Evolutionary conservation across 2,888 invertebrate species (phyloP).

Genomic region (Clanis bilineata): DNA sequence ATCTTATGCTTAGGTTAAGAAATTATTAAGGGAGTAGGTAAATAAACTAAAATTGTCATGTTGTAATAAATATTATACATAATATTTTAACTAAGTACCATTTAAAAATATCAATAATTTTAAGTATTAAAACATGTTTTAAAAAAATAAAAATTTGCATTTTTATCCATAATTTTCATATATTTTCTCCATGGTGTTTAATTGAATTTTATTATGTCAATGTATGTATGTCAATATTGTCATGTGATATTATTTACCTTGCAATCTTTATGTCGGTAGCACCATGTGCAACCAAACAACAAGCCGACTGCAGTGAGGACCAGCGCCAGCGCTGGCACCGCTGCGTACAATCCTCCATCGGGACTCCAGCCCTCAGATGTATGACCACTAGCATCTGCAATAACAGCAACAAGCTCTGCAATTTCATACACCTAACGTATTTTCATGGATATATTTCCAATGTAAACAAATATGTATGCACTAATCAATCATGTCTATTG

Average conservation of each 20-base stretch:
- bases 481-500: no score
- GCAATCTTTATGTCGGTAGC: conserved; percentile 74
- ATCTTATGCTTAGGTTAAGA: no score
- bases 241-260: conserved; percentile 65
- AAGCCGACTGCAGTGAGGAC: conserved; percentile 65
- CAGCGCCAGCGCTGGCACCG: conserved; percentile 71
- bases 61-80: no score
- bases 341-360: conserved; percentile 54
- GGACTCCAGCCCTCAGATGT: conserved; percentile 50
- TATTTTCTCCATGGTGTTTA: conserved; percentile 9
- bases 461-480: not conserved
- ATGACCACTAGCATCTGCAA: conserved; percentile 22
- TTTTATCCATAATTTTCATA: not conserved
- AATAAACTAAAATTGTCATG: no score
- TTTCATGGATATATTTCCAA: not conserved
- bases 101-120: no score
- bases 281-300: conserved; percentile 77
- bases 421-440: no score
- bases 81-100: no score
- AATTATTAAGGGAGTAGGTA: no score
- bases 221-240: no score
- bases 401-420: not conserved
- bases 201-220: not conserved
- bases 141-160: not conserved
- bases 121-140: not conserved